Evolutionary conservation across 2,888 invertebrate species (phyloP), one percentile per base, ranked within the genome.

Genomic region (Chrysopilus asiliformis): DNA sequence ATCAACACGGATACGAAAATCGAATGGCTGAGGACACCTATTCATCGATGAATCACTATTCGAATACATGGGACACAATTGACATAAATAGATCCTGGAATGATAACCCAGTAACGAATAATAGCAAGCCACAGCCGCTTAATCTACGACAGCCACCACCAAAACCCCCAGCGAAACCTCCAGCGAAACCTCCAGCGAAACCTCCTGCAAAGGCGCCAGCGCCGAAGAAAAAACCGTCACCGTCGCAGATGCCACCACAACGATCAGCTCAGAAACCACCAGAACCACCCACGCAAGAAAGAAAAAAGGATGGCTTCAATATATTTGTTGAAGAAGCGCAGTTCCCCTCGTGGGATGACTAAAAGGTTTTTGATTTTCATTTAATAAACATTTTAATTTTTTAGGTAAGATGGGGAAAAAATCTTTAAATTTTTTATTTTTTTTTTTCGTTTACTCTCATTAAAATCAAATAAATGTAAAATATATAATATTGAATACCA

Each of bases 321-420:
- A 64, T 74, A 45, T 76, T 76, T 52, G 63, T 75, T 38, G 65
- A 66, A 39, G 70, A 73, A 52, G 65, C 70, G 32, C 68, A 65
- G 49, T 76, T 76, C 54, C 76, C 76, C 15, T 58, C 68, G 45
- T 76, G 76, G 76, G 76, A 76, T 47, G 76, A 76, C 59, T 76
- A 68, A 70, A 53, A n/a, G n/a, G n/a, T n/a, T n/a, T n/a, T n/a
- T n/a, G n/a, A n/a, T n/a, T n/a, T n/a, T n/a, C n/a, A n/a, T n/a
- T n/a, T n/a, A n/a, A n/a, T n/a, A n/a, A n/a, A n/a, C n/a, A n/a
- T n/a, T n/a, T n/a, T n/a, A n/a, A n/a, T n/a, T n/a, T n/a, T n/a
- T n/a, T n/a, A n/a, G n/a, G n/a, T n/a, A n/a, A n/a, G n/a, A n/a
- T n/a, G n/a, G n/a, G n/a, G n/a, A n/a, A n/a, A n/a, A n/a, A n/a